Evolutionary conservation across 2,113 vertebrate genomes (phyloP).

Genomic region (Centropus unirufus): DNA sequence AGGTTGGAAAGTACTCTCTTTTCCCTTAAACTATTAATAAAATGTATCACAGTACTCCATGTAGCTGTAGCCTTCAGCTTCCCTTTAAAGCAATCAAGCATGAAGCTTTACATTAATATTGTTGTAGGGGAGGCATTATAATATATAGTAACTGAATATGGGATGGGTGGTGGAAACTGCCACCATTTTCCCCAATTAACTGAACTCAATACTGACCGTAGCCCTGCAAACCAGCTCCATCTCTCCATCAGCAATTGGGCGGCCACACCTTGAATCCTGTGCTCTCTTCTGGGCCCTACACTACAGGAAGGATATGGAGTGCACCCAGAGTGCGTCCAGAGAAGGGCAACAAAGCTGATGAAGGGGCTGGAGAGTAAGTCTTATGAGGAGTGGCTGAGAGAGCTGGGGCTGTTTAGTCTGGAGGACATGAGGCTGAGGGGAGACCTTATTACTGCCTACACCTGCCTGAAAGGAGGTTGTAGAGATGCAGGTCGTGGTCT

Average conservation of each 20-base stretch:
- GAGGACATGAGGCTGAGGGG: too few species aligned
- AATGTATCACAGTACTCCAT: accelerated
- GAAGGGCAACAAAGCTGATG: too few species aligned
- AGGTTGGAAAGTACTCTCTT: not conserved
- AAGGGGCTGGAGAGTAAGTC: too few species aligned
- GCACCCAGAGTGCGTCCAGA: too few species aligned
- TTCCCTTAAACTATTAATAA: not conserved
- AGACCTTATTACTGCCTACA: too few species aligned
- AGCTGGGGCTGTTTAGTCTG: too few species aligned
- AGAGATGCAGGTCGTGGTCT: too few species aligned
- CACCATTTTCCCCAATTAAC: not conserved
- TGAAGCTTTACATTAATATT: not conserved
- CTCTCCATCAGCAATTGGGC: not conserved
- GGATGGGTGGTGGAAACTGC: not conserved
- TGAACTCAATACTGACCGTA: not conserved
- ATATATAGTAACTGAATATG: not conserved
- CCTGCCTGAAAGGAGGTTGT: too few species aligned
- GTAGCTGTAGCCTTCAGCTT: not conserved
- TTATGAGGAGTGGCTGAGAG: too few species aligned
- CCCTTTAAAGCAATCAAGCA: not conserved
- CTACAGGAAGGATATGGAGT: too few species aligned
- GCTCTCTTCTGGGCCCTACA: too few species aligned
- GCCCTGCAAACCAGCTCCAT: not conserved
- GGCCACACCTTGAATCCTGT: too few species aligned
- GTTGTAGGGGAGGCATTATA: not conserved